Evolutionary conservation across 2,113 vertebrate species (phyloP).

Genomic region (Triplophysa dalaica): DNA sequence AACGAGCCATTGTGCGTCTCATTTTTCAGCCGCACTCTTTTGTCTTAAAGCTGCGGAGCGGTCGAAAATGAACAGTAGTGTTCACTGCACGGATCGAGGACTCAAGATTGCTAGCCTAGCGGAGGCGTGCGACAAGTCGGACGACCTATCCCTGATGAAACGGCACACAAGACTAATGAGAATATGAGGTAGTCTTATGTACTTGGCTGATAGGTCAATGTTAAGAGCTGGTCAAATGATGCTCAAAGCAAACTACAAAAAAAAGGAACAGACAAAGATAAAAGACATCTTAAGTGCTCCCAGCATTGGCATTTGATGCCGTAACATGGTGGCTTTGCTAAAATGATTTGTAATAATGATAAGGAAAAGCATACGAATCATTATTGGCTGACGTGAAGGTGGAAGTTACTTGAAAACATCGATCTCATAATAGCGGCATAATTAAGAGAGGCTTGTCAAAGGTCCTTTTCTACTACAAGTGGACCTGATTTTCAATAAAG

Average conservation of each 20-base stretch:
- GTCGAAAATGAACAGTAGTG: constrained; percentile 52
- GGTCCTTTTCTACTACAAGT: constrained; percentile 10
- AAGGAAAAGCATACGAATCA: neutral
- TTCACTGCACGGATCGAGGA: neutral
- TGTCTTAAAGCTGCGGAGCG: constrained; percentile 50
- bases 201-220: neutral
- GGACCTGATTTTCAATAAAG: constrained; percentile 37
- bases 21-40: constrained; percentile 47
- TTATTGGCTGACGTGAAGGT: neutral
- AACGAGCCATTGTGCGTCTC: constrained; percentile 33
- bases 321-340: neutral
- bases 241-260: neutral
- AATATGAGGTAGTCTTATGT: neutral
- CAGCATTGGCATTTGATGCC: no score
- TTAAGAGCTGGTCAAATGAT: neutral
- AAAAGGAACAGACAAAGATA: neutral
- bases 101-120: neutral
- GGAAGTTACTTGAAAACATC: neutral
- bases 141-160: neutral
- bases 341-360: neutral
- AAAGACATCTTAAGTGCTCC: neutral
- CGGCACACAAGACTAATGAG: constrained; percentile 9
- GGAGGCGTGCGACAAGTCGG: neutral
- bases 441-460: constrained; percentile 26
- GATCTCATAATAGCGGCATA: constrained; percentile 14